phyloP scores from a whole-genome alignment of 2,113 vertebrate species.

The Psittacara wagleri region DNA sequence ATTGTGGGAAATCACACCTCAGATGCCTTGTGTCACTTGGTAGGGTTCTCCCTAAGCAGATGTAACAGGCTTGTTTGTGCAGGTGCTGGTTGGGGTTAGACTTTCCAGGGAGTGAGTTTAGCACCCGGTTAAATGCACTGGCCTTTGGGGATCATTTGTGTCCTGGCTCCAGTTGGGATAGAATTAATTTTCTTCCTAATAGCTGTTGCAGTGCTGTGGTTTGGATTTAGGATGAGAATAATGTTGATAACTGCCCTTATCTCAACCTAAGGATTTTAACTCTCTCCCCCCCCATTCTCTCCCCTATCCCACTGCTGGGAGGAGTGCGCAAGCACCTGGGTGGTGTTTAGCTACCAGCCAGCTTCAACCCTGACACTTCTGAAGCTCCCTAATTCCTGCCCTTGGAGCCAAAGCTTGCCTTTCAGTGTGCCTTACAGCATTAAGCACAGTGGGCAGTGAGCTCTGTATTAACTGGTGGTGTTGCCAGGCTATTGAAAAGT shows the following conservation, averaged over 20 bases:
- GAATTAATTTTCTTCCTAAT: neutral
- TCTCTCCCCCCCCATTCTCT: neutral
- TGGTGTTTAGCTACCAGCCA: neutral
- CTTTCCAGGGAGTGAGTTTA: neutral
- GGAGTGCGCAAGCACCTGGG: neutral
- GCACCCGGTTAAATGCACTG: neutral
- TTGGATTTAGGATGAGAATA: neutral
- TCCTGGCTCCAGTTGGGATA: neutral
- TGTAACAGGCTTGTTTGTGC: neutral
- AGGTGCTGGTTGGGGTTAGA: neutral
- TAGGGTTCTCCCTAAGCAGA: neutral
- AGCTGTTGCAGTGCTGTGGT: neutral
- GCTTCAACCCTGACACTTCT: neutral
- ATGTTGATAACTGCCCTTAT: neutral
- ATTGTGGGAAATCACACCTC: neutral
- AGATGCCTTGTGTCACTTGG: too few relatives aligned
- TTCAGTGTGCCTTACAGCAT: neutral
- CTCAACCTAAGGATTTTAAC: neutral
- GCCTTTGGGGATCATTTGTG: neutral
- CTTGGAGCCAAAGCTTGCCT: neutral
- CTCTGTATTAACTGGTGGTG: neutral
- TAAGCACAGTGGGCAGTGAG: neutral
- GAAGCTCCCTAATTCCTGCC: neutral
- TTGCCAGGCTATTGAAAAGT: neutral
- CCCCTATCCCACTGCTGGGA: neutral